Base-by-base conservation (phyloP, 2,113 vertebrate species). In the Phalacrocorax aristotelis region DNA sequence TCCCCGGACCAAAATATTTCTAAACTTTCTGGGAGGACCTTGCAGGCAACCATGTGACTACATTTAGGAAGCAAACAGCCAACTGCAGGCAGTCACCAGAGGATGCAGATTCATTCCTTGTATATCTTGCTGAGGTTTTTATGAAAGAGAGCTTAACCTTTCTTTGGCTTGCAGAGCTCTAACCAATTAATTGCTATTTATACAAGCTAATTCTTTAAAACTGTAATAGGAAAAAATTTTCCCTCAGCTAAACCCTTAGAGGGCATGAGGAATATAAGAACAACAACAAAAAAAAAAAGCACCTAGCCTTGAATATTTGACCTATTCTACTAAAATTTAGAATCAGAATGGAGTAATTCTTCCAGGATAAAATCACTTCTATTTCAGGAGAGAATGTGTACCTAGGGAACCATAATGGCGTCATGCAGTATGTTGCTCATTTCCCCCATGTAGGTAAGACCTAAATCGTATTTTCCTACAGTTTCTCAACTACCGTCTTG, bases 1-100 rank as follows among this genome's bases (percentile, higher is more conserved):
- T 90, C 60, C 83, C 70, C 74, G 64, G 75, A 96, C 36, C 52
- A 89, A 93, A 97, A 84, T n/a, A 83, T 93, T 95, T 87, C 88
- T 81, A 83, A 95, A 79, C 27, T 34, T 60, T 52, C 60, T 90
- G 70, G 64, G 88, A 83, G 62, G 66, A 36, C 51, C 88, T 87
- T 72, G 13, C n/a, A 86, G 57, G 61, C 89, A 66, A 26, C 44
- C 57, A 42, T 51, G 57, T 44, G 60, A 32, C 75, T 76, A 10
- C 15, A 9, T 81, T 82, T 89, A 89, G 75, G 72, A 90, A 83
- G 26, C 51, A 48, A 85, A 60, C 15, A 51, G 79, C 81, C 51
- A 83, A 42, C 19, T 82, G 30, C 52, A 64, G 40, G 61, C 58
- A 54, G 61, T 86, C 58, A 23, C 40, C 44, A 94, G 60, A 55